Percentiles rank a stretch among this genome's conserved stretches.
Conservation (phyloP, 2,797 vertebrate species). For the Thamnophis elegans region DNA sequence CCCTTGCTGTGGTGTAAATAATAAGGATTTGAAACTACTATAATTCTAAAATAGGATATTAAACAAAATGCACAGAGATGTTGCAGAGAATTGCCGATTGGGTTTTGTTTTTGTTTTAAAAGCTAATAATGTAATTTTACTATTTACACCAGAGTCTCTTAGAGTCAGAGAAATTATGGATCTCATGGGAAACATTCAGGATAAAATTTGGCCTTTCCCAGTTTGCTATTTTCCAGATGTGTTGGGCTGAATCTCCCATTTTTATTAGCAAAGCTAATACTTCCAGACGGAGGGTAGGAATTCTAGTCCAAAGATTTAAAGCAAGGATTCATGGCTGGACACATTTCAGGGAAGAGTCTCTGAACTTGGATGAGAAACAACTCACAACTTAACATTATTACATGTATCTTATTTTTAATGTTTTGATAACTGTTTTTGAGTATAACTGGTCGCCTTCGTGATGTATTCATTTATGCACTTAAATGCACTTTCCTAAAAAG, state of each 20-base stretch:
- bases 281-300: neutral
- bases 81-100: neutral
- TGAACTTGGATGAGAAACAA: neutral
- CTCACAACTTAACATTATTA: neutral
- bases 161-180: neutral
- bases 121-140: neutral
- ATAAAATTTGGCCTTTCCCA: neutral
- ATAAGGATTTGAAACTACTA: neutral
- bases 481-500: neutral
- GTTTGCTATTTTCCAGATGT: neutral
- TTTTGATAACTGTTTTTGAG: neutral
- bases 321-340: neutral
- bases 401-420: neutral
- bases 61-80: neutral
- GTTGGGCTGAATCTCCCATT: neutral
- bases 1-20: neutral
- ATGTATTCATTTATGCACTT: neutral
- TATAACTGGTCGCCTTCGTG: neutral
- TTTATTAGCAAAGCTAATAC: neutral
- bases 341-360: neutral
- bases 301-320: neutral
- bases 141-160: neutral
- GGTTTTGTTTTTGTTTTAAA: neutral
- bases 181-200: neutral
- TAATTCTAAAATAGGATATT: neutral